Evolutionary conservation across 2,113 vertebrate genomes (phyloP), one percentile per base, ranked within the genome.

Genomic region (Hyaena hyaena): DNA sequence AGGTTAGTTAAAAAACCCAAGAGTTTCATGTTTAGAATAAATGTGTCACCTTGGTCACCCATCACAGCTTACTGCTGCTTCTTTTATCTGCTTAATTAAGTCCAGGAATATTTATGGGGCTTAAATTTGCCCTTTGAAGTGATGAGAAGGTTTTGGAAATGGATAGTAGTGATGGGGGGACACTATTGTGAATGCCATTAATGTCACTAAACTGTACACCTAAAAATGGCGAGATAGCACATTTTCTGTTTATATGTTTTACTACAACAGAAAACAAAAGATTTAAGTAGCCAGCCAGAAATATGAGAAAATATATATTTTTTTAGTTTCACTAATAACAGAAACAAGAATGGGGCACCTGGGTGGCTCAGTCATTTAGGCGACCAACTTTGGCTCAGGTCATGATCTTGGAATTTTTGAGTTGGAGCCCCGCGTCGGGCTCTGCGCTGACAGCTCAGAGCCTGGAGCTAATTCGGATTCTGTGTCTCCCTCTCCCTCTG

Each of bases 171-270:
- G 15, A 31, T 0, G 19, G 45, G 3, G 16, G 1, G 48, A 26
- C n/a, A n/a, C 4, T 10, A 0, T 1, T 10, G 50, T 2, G 16
- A 16, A 4, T 2, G 10, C 16, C 28, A 21, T 10, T 26, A 7
- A 33, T 1, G 14, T 9, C 55, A 1, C 39, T 7, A 12, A 39
- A 1, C 10, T 15, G 0, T 7, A 0, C 0, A 0, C 77, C 10
- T 48, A 19, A 39, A 84, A 12, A 26, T 2, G 35, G 28, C 16
- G 10, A 28, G 35, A 15, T 0, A 0, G 28, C 55, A 26, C 28
- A 4, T 71, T 83, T 77, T 63, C 65, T 61, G 28, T 33, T 35
- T 35, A 3, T 24, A 0, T 50, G 55, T 74, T 55, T 85, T n/a
- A 5, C 43, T 35, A 33, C 5, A 48, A 39, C 7, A 48, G 65